Conservation (phyloP, 1,140 invertebrate species). For the Dolichoris vasculosae region DNA sequence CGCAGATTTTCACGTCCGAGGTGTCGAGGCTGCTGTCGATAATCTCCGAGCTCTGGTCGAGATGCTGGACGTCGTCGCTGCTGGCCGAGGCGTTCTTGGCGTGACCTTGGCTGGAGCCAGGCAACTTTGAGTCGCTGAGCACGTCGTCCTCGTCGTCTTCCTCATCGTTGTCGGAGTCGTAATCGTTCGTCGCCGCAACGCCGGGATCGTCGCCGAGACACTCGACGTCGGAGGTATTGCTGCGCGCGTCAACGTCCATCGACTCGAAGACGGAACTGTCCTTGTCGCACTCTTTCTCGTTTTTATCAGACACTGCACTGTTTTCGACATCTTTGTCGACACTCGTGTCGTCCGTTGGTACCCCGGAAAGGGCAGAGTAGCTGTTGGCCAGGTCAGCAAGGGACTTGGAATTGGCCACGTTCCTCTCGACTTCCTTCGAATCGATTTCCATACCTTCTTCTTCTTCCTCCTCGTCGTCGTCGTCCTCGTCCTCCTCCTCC, state of each 20-base stretch:
- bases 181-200: slow-evolving; percentile 67
- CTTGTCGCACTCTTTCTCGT: slow-evolving; percentile 58
- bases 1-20: slow-evolving; percentile 68
- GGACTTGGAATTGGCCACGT: slow-evolving; percentile 47
- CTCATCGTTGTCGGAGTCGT: slow-evolving; percentile 58
- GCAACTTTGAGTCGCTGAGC: not conserved
- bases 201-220: slow-evolving; percentile 69
- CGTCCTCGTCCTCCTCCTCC: slow-evolving; percentile 46
- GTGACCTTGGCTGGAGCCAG: not conserved
- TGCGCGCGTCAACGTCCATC: slow-evolving; percentile 69
- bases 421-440: slow-evolving; percentile 55
- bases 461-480: slow-evolving; percentile 42
- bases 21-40: slow-evolving; percentile 62
- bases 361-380: not conserved
- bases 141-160: slow-evolving; percentile 54
- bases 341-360: not conserved
- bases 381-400: not conserved
- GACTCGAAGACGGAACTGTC: slow-evolving; percentile 55
- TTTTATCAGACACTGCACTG: slow-evolving; percentile 53
- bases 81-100: not conserved
- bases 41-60: not conserved
- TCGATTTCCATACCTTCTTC: slow-evolving; percentile 53
- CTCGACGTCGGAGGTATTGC: slow-evolving; percentile 70
- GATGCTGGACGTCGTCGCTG: slow-evolving; percentile 51
- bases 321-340: slow-evolving; percentile 12